Evolutionary conservation across 2,888 invertebrate genomes (phyloP).

Genomic region (Polydrusus cervinus): DNA sequence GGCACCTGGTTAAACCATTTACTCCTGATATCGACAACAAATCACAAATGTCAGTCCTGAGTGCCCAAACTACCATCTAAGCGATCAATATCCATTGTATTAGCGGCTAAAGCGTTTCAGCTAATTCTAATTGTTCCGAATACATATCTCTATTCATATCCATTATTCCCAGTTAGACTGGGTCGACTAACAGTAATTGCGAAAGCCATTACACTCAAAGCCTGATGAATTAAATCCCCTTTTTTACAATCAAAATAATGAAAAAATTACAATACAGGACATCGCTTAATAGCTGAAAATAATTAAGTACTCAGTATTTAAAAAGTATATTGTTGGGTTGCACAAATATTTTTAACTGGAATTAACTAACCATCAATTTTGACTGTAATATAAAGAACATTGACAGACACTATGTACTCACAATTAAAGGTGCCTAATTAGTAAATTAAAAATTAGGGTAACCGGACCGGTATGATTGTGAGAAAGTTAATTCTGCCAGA

Average conservation of each 20-base stretch:
- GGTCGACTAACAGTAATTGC: constrained; percentile 59
- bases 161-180: constrained; percentile 60
- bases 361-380: too few species aligned
- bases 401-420: too few species aligned
- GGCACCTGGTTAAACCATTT: constrained; percentile 38
- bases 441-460: too few species aligned
- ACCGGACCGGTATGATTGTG: too few species aligned
- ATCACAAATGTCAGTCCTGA: constrained; percentile 67
- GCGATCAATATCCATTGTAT: constrained; percentile 69
- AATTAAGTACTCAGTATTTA: too few species aligned
- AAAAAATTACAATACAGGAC: constrained; percentile 18
- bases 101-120: constrained; percentile 64
- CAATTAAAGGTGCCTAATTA: too few species aligned
- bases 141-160: constrained; percentile 64
- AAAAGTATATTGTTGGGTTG: too few species aligned
- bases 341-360: too few species aligned
- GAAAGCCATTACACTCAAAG: constrained; percentile 57
- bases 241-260: constrained; percentile 32
- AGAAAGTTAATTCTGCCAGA: too few species aligned
- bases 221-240: constrained; percentile 56
- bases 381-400: too few species aligned
- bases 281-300: too few species aligned
- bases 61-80: constrained; percentile 55
- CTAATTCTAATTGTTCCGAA: constrained; percentile 64
- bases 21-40: constrained; percentile 66